These are phyloP conservation scores for Didymodactylos carnosus DNA, from an alignment of 2,888 invertebrate genomes.

Conservation along the genomic window DNA sequence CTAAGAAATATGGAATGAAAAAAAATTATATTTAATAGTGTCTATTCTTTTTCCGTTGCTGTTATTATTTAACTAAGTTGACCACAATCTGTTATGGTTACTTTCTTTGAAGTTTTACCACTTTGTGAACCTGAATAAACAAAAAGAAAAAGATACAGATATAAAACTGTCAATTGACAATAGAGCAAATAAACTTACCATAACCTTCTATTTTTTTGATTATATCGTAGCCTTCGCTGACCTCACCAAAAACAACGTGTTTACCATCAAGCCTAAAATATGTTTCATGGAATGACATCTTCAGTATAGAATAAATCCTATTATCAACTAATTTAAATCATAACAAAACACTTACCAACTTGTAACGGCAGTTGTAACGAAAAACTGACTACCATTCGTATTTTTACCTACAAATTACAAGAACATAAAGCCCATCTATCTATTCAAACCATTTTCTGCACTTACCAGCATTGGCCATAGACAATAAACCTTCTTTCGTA, in stretches of 20 bases:
- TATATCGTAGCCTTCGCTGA: not conserved
- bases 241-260: not conserved
- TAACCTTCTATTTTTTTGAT: not conserved
- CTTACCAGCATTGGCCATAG: conserved; percentile 15
- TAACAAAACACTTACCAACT: no score
- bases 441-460: no score
- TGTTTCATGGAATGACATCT: no score
- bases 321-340: no score
- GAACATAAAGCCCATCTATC: no score
- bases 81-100: not conserved
- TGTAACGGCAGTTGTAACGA: not conserved
- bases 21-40: no score
- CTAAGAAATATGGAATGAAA: no score
- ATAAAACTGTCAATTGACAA: no score
- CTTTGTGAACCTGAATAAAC: not conserved
- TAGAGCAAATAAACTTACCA: not conserved
- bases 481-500: conserved; percentile 6
- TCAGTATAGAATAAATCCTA: not conserved
- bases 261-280: not conserved
- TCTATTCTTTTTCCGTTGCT: no score
- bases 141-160: not conserved
- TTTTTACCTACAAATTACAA: no score
- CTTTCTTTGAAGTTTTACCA: not conserved
- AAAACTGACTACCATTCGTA: not conserved
- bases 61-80: no score